Conservation (phyloP, 2,113 vertebrate species). For the Entelurus aequoreus region DNA sequence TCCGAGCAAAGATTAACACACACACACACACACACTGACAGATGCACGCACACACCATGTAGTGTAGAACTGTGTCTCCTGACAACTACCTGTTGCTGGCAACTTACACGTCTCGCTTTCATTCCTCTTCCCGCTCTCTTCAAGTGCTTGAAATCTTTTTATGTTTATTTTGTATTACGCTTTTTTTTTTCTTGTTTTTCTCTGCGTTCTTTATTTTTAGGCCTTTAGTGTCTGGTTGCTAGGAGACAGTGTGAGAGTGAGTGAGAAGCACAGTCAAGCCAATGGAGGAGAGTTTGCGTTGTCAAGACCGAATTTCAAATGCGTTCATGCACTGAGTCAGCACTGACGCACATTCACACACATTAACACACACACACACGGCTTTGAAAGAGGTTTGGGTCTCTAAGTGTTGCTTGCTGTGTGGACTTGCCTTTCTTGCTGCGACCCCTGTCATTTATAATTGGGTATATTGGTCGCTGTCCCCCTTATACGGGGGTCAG, state of each 20-base stretch:
- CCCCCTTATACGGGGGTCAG: too few species aligned
- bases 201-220: slow-evolving; percentile 80
- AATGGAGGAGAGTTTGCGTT: slow-evolving; percentile 72
- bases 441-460: not conserved
- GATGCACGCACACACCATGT: slow-evolving; percentile 13
- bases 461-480: not conserved
- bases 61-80: slow-evolving; percentile 56
- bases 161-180: slow-evolving; percentile 72
- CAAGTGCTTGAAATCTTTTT: slow-evolving; percentile 71
- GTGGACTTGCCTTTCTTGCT: slow-evolving; percentile 2
- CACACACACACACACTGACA: slow-evolving; percentile 15
- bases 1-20: slow-evolving; percentile 25
- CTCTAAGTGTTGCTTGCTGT: not conserved
- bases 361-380: slow-evolving; percentile 27
- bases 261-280: slow-evolving; percentile 50
- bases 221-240: slow-evolving; percentile 79
- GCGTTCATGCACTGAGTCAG: slow-evolving; percentile 76
- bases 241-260: slow-evolving; percentile 66
- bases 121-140: slow-evolving; percentile 33
- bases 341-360: slow-evolving; percentile 61
- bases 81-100: slow-evolving; percentile 74
- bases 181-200: slow-evolving; percentile 47
- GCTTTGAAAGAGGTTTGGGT: not conserved
- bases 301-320: slow-evolving; percentile 78
- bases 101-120: slow-evolving; percentile 39